phyloP scores from a whole-genome alignment of 1,140 invertebrate species.

The Meloidogyne exigua region DNA sequence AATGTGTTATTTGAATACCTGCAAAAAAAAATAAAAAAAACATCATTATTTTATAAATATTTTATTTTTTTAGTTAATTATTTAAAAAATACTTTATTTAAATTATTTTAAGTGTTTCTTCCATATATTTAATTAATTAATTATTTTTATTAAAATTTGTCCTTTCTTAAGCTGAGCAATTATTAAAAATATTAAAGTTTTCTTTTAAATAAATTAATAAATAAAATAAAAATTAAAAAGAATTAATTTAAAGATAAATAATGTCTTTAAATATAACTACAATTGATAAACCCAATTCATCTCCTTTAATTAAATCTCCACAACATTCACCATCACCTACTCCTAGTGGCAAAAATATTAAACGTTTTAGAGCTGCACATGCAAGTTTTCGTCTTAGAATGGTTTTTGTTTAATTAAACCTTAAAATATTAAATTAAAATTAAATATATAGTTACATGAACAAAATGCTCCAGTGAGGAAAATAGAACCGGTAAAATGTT shows the following conservation, averaged over 20 bases:
- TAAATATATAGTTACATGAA: slow-evolving; percentile 38
- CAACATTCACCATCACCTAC: neutral
- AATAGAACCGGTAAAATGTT: slow-evolving; percentile 38
- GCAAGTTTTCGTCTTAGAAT: slow-evolving; percentile 41
- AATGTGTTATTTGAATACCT: too few relatives aligned
- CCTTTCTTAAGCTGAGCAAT: too few relatives aligned
- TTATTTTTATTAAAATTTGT: too few relatives aligned
- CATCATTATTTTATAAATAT: too few relatives aligned
- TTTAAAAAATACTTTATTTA: too few relatives aligned
- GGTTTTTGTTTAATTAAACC: neutral
- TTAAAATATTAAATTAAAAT: neutral
- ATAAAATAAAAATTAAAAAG: neutral
- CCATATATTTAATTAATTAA: too few relatives aligned
- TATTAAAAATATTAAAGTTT: too few relatives aligned
- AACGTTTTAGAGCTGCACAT: slow-evolving; percentile 45
- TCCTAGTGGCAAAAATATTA: slow-evolving; percentile 18
- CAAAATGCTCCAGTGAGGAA: slow-evolving; percentile 31
- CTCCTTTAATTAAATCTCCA: slow-evolving; percentile 6
- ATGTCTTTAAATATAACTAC: neutral
- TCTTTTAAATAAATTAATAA: neutral
- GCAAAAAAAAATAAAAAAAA: too few relatives aligned
- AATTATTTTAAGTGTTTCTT: too few relatives aligned
- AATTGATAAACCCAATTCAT: slow-evolving; percentile 8
- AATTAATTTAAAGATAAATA: neutral
- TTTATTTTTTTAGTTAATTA: too few relatives aligned